A percentile compares a stretch with the other conserved stretches of the same genome.
These are phyloP conservation scores for Lepidochitona cinerea DNA, from an alignment of 2,888 invertebrate genomes.

Conservation along the genomic window DNA sequence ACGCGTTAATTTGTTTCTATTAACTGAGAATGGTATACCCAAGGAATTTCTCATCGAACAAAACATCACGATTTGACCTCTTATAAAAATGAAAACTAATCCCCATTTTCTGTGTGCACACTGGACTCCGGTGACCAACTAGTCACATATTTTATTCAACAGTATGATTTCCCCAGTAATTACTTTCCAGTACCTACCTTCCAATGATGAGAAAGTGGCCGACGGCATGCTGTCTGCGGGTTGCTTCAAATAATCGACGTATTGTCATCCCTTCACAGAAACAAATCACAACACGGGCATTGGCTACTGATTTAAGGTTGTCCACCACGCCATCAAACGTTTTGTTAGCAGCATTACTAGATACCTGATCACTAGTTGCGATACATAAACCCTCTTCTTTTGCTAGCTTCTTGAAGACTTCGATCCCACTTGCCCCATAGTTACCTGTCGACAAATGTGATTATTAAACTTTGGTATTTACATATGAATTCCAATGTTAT, in stretches of 20 bases:
- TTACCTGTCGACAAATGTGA: too few relatives aligned
- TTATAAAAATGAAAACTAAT: too few relatives aligned
- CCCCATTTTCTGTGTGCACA: too few relatives aligned
- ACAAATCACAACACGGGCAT: slow-evolving; percentile 79
- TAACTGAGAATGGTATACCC: too few relatives aligned
- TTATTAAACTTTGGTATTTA: too few relatives aligned
- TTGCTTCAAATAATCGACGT: slow-evolving; percentile 77
- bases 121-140: too few relatives aligned
- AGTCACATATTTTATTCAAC: too few relatives aligned
- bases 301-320: slow-evolving; percentile 74
- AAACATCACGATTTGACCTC: too few relatives aligned
- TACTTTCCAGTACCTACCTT: slow-evolving; percentile 76
- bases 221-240: slow-evolving; percentile 75
- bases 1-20: too few relatives aligned
- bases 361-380: slow-evolving; percentile 78
- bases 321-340: slow-evolving; percentile 72
- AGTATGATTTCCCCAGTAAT: too few relatives aligned
- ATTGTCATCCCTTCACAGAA: slow-evolving; percentile 86
- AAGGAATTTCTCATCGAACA: too few relatives aligned
- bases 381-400: slow-evolving; percentile 80
- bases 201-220: slow-evolving; percentile 79
- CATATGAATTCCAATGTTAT: too few relatives aligned
- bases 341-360: slow-evolving; percentile 76
- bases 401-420: slow-evolving; percentile 81
- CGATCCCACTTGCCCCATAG: slow-evolving; percentile 83